Base-by-base conservation (phyloP, 2,797 vertebrate species). In the Pagetopsis macropterus region DNA sequence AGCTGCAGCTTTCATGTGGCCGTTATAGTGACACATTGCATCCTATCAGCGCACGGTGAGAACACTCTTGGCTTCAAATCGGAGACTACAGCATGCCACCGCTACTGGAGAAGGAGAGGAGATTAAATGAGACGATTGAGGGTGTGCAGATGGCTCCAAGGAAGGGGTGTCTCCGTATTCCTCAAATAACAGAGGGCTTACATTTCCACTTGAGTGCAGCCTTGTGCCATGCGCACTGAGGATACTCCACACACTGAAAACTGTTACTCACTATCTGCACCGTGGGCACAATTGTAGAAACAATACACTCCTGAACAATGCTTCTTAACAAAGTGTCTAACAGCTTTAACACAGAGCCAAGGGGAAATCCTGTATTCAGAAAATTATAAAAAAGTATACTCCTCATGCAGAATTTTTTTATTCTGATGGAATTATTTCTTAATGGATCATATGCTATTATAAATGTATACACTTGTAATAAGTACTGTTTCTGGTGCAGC, bases 171-270 rank as follows among this genome's bases (percentile, higher is more conserved):
- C 21, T 54, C n/a, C 11, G 64, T 73, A 60, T 60, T 78, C 58
- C 75, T 80, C 71, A 66, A 56, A 81, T 75, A 44, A 60, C 70
- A 69, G 37, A 40, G 31, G 67, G 54, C 80, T 75, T 75, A 54
- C 63, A 65, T 78, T 68, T 67, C 44, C 56, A 46, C 69, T 72
- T 33, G 41, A 21, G 45, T 55, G 80, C 74, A 83, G 62, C 64
- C 33, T 56, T 48, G 65, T 80, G 81, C 72, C 84, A 83, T 84
- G 87, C 87, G 83, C 84, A 83, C 80, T 80, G 76, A 71, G 54
- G 60, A 45, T 37, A 14, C 50, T 72, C 45, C 5, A 65, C 79
- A 62, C 49, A n/a, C 37, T 51, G 33, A 6, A 63, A 72, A 67
- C 58, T n/a, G 43, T 52, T 40, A 14, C 56, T 69, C 52, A 33